Evolutionary conservation across 2,888 invertebrate species (phyloP), one percentile per base, ranked within the genome.

Genomic region (Autographa gamma): DNA sequence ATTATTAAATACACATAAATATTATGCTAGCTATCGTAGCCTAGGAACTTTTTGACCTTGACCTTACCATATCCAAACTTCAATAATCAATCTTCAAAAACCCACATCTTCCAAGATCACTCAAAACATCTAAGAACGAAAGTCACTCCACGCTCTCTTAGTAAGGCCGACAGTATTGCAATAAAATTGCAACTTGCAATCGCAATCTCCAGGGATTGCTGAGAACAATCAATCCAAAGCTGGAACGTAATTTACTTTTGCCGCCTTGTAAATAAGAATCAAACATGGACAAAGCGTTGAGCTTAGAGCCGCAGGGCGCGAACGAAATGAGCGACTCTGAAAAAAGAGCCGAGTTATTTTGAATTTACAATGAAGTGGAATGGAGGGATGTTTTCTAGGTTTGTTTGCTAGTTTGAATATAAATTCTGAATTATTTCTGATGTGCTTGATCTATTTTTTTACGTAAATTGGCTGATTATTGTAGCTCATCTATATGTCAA

Each of bases 261-360:
- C 89, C 90, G 90, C 89, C 91, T 91, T 88, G 91, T 91, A 92
- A 92, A 92, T 90, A 92, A 90, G 88, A 87, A 87, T 87, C 88
- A 89, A 88, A 87, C 89, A 86, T 85, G 84, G 86, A 81, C 80
- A 87, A 80, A 83, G 81, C 73, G 77, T 82, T 78, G 75, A 77
- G 66, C 76, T 77, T 74, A 70, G 68, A 65, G 74, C 78, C 77
- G 16, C 70, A 63, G 71, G 83, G 73, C 72, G 65, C 62, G 69
- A 48, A 68, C 68, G 65, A 73, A 84, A 84, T 82, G 78, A 80
- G 75, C 65, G 63, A 34, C 54, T 63, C 58, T 68, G 62, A 71
- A 83, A 83, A 77, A 72, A 61, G 18, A 69, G 14, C 7, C 4
- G 18, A 65, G 69, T 67, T 71, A 63, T 74, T 80, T 76, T 74